These are phyloP conservation scores for Morus bassanus DNA, from an alignment of 2,797 vertebrate genomes.

Conservation along the genomic window DNA sequence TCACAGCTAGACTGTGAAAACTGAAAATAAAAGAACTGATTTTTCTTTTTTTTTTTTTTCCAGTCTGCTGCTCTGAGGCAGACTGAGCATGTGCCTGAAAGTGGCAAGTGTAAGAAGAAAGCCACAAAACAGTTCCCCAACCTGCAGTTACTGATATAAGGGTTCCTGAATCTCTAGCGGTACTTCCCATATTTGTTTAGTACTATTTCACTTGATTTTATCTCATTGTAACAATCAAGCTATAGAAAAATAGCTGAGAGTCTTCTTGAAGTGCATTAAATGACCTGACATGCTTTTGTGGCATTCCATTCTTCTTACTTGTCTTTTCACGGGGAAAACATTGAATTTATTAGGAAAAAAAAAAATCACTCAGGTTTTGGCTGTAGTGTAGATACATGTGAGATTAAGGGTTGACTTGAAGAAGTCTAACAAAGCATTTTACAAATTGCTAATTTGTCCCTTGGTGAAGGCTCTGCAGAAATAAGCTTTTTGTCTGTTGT, in stretches of 20 bases:
- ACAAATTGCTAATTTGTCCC: not conserved
- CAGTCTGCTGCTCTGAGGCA: not conserved
- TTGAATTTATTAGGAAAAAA: not conserved
- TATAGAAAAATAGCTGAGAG: not conserved
- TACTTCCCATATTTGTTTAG: not conserved
- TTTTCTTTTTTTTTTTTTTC: not conserved
- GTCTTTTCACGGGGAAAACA: not conserved
- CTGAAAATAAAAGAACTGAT: not conserved
- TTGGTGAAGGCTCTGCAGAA: not conserved
- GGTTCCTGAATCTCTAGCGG: not conserved
- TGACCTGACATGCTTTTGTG: not conserved
- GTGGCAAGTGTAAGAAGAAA: not conserved
- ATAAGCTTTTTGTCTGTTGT: not conserved
- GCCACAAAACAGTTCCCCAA: not conserved
- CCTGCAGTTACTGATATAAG: not conserved
- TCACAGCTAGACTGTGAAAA: not conserved
- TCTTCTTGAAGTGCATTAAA: not conserved
- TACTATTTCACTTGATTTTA: not conserved
- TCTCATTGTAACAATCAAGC: not conserved
- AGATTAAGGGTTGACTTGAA: not conserved
- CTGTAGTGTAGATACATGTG: not conserved
- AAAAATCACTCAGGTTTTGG: not conserved
- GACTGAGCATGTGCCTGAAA: not conserved
- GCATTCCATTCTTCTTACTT: not conserved
- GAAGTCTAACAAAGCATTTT: not conserved